Evolutionary conservation across 2,797 vertebrate species (phyloP), one percentile per base, ranked within the genome.

Genomic region (Moxostoma hubbsi): DNA sequence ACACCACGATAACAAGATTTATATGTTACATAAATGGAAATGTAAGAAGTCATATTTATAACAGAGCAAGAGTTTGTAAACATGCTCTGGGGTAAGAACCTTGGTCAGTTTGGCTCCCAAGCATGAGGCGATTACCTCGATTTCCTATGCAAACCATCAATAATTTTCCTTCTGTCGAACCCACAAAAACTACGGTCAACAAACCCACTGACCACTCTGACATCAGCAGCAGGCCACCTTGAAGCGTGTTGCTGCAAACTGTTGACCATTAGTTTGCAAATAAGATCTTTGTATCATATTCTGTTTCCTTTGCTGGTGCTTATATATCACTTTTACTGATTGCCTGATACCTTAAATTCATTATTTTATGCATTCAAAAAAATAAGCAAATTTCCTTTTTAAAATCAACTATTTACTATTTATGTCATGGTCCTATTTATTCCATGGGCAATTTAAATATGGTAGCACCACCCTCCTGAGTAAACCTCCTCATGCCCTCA

Each of bases 201-300:
- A 93, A 91, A 92, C 91, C 88, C 84, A 86, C 89, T 89, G 87
- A 91, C 90, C 89, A 13, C 88, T 86, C 73, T 7, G 77, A 88
- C 91, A 92, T 90, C 88, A 93, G 89, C 89, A 85, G 0, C 89
- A 89, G 93, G 84, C 93, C 93, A 93, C 93, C 93, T 92, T 83
- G 90, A 85, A 90, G 90, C 73, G 71, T 59, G 64, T 36, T 50
- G 83, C 75, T 73, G 16, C 73, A 75, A 13, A 10, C 77, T 51
- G 58, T 55, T 74, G 50, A 65, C 18, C n/a, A 15, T 16, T 6
- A 45, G 24, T 69, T 55, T 55, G 8, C 9, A 66, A 65, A 51
- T 74, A 36, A 10, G 15, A 47, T 62, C 12, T 55, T 64, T 64
- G 50, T 57, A 64, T 53, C 13, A 3, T 73, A 73, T 64, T 55